These are phyloP conservation scores for Tipula helvola DNA, from an alignment of 2,888 invertebrate species.

Conservation along the genomic window DNA sequence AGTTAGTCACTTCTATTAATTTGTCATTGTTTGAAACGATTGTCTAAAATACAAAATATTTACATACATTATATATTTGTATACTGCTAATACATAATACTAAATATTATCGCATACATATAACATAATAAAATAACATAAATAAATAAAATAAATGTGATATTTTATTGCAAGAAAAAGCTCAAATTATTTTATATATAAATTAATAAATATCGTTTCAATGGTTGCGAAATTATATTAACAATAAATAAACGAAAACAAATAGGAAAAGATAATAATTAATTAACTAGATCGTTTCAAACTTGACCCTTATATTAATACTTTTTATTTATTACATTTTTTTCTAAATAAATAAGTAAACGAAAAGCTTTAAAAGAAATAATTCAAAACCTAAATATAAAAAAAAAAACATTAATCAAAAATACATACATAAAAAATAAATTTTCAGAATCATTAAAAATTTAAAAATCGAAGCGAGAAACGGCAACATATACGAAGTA, in stretches of 20 bases:
- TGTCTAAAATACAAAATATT: not conserved
- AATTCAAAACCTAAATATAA: not conserved
- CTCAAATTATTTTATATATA: not conserved
- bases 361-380: not conserved
- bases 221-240: not conserved
- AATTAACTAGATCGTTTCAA: not conserved
- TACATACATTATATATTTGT: not conserved
- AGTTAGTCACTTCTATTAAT: not conserved
- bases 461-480: not conserved
- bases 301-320: not conserved
- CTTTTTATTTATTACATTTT: not conserved
- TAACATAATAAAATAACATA: not conserved
- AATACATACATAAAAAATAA: not conserved
- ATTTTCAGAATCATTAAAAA: not conserved
- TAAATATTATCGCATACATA: not conserved
- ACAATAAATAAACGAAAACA: not conserved
- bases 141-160: conserved; percentile 4
- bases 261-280: not conserved
- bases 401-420: not conserved
- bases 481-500: not conserved
- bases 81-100: not conserved
- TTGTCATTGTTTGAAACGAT: not conserved
- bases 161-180: not conserved
- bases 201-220: not conserved
- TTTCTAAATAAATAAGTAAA: not conserved